phyloP scores from a whole-genome alignment of 2,888 invertebrate species.

The Dasypolia templi region DNA sequence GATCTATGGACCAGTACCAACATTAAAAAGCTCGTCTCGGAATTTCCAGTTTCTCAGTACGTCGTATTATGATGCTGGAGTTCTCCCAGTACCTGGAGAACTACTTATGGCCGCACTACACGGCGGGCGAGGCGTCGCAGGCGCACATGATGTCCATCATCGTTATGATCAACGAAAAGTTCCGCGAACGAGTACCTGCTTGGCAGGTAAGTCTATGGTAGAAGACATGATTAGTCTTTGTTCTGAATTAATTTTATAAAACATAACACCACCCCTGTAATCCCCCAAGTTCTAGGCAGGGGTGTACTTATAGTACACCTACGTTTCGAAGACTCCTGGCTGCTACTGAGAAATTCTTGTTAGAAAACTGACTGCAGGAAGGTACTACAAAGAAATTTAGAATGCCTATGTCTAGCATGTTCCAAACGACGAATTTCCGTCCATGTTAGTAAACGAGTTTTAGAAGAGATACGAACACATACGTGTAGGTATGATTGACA shows the following conservation, averaged over 20 bases:
- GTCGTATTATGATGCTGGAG: constrained; percentile 98
- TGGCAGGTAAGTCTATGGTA: constrained; percentile 93
- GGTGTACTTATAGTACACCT: background rate
- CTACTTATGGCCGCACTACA: constrained; percentile 99
- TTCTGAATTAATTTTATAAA: too few relatives aligned
- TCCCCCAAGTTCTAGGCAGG: background rate
- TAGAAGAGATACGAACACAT: background rate
- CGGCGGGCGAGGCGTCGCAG: constrained; percentile 93
- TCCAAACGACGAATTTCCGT: background rate
- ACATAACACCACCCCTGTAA: too few relatives aligned
- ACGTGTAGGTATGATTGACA: background rate
- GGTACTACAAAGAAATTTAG: background rate
- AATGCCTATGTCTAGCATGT: background rate
- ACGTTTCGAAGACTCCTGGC: background rate
- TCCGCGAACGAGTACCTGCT: constrained; percentile 98
- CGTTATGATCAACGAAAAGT: constrained; percentile 99
- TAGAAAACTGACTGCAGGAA: background rate
- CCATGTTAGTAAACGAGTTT: background rate
- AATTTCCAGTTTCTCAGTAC: constrained; percentile 92
- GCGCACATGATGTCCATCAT: constrained; percentile 99
- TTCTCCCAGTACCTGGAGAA: constrained; percentile 99
- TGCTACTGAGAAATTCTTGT: too few relatives aligned
- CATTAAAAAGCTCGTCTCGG: background rate
- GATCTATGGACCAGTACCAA: background rate
- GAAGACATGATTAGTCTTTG: background rate